These are phyloP conservation scores for Podabrus alpinus DNA, from an alignment of 2,888 invertebrate genomes.

Conservation along the genomic window DNA sequence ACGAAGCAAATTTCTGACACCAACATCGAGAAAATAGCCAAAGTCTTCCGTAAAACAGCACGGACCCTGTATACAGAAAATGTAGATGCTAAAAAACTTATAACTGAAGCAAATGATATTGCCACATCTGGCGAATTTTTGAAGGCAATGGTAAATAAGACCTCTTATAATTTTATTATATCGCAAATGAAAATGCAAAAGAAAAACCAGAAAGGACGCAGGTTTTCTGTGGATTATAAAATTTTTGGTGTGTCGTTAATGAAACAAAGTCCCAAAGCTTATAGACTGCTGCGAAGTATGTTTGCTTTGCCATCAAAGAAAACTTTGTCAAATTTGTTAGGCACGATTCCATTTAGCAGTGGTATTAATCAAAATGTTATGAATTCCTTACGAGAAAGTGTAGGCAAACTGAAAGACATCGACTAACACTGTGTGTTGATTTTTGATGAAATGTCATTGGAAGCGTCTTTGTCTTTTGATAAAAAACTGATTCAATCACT, in stretches of 20 bases:
- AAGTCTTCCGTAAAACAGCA: background rate
- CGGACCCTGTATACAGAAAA: background rate
- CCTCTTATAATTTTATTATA: background rate
- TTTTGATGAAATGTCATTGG: slow-evolving; percentile 5
- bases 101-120: background rate
- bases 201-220: background rate
- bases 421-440: background rate
- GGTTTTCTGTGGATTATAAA: background rate
- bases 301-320: background rate
- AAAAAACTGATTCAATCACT: background rate
- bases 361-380: background rate
- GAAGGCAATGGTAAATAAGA: background rate
- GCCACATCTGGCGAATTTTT: background rate
- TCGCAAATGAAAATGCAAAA: background rate
- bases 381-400: background rate
- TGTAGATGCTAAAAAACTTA: background rate
- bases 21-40: background rate
- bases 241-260: background rate
- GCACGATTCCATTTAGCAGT: background rate
- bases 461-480: background rate
- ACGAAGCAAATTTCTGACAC: background rate
- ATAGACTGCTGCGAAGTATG: slow-evolving; percentile 7
- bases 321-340: background rate
- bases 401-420: background rate
- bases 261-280: slow-evolving; percentile 1